These are phyloP conservation scores for Euphonia xanthogaster DNA, from an alignment of 2,797 vertebrate species.

Conservation along the genomic window DNA sequence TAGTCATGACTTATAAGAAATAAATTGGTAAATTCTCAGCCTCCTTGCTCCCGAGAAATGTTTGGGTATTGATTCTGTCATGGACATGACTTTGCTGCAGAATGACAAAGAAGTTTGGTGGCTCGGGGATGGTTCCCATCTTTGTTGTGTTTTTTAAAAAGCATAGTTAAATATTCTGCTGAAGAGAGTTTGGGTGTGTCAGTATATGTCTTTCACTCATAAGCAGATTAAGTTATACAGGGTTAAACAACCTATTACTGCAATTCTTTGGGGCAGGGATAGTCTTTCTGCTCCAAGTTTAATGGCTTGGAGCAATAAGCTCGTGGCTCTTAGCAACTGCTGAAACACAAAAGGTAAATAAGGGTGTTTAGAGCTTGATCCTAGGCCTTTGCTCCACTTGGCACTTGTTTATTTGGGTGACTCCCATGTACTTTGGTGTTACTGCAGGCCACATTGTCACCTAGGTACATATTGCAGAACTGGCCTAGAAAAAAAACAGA, in stretches of 20 bases:
- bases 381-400: not conserved
- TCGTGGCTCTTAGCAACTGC: conserved; percentile 27
- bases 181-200: not conserved
- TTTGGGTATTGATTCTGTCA: not conserved
- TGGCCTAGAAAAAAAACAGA: not conserved
- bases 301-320: conserved; percentile 9
- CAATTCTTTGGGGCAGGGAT: conserved; percentile 1
- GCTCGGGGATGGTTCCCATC: not conserved
- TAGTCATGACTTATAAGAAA: not conserved
- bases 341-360: conserved; percentile 45
- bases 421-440: not conserved
- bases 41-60: not conserved
- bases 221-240: not conserved
- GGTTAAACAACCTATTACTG: not conserved
- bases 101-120: not conserved
- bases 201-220: not conserved
- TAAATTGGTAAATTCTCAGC: not conserved
- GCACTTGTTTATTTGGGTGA: conserved; percentile 12
- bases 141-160: not conserved
- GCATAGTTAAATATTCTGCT: not conserved
- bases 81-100: not conserved
- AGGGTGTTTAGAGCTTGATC: not conserved
- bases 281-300: conserved; percentile 11
- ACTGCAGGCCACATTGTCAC: conserved; percentile 17
- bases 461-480: not conserved